A percentile compares a stretch with the other conserved stretches of the same genome.
Evolutionary conservation across 2,888 invertebrate species (phyloP).

Genomic region (Pilophorus perplexus): DNA sequence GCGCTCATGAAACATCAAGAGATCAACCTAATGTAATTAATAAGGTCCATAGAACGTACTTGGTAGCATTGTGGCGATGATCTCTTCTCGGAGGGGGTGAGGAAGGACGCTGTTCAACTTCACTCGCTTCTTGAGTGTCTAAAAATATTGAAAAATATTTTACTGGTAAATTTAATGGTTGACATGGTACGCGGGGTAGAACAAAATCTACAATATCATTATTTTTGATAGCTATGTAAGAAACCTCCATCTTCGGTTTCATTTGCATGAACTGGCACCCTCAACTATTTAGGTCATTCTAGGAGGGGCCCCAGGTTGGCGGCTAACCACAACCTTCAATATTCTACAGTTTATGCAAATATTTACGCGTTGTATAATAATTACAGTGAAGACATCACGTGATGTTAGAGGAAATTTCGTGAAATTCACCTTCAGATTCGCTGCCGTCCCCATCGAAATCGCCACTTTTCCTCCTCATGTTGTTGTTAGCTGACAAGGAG

Average conservation of each 20-base stretch:
- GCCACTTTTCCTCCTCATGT: constrained; percentile 22
- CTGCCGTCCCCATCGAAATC: background rate
- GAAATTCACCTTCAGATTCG: background rate
- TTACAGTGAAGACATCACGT: background rate
- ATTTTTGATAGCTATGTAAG: no score
- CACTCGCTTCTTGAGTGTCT: constrained; percentile 31
- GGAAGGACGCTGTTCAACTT: constrained; percentile 20
- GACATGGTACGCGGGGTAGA: no score
- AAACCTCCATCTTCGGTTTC: no score
- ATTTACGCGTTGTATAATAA: no score
- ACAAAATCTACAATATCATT: no score
- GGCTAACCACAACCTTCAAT: no score
- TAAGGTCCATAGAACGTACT: background rate
- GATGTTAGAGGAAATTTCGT: background rate
- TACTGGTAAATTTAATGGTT: no score
- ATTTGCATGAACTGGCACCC: no score
- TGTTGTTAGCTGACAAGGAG: background rate
- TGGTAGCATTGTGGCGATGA: background rate
- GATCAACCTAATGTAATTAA: background rate
- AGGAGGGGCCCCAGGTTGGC: no score
- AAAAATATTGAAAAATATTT: background rate
- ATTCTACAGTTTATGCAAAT: no score
- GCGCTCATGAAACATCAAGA: background rate
- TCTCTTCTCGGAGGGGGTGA: constrained; percentile 19
- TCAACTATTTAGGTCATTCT: background rate